Evolutionary conservation across 2,113 vertebrate genomes (phyloP).

Genomic region (Mormoops blainvillei): DNA sequence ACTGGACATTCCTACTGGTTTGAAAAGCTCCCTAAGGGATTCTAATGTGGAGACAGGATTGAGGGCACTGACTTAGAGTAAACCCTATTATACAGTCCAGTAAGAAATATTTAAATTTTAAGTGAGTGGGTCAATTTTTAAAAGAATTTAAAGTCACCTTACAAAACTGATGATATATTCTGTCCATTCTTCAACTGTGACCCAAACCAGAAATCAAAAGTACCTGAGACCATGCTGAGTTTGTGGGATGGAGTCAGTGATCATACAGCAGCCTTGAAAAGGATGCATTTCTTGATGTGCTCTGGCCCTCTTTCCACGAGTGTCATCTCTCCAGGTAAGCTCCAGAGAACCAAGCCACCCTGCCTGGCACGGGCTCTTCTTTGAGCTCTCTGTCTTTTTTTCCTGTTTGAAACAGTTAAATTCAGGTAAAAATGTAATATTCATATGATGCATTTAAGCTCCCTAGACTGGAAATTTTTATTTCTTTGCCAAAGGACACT

Average conservation of each 20-base stretch:
- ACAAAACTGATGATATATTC: conserved; percentile 36
- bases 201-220: conserved; percentile 55
- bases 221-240: neutral
- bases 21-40: conserved; percentile 32
- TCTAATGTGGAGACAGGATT: neutral
- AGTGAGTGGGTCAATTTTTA: neutral
- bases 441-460: conserved; percentile 68
- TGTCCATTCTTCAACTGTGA: conserved; percentile 36
- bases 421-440: conserved; percentile 76
- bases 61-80: conserved; percentile 2
- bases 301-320: neutral
- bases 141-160: conserved; percentile 48
- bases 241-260: conserved; percentile 4
- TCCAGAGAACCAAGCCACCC: conserved; percentile 19
- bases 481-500: conserved; percentile 80
- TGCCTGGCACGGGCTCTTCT: neutral
- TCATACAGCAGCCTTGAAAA: neutral
- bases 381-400: conserved; percentile 17
- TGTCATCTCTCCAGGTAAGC: conserved; percentile 4
- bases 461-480: conserved; percentile 71
- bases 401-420: conserved; percentile 68
- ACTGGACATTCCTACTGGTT: neutral
- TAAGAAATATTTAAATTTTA: conserved; percentile 57
- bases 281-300: neutral
- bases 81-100: conserved; percentile 22